Percentiles rank a stretch among this genome's conserved stretches.
Evolutionary conservation across 1,140 invertebrate genomes (phyloP).

Genomic region (Drosophila dunni): DNA sequence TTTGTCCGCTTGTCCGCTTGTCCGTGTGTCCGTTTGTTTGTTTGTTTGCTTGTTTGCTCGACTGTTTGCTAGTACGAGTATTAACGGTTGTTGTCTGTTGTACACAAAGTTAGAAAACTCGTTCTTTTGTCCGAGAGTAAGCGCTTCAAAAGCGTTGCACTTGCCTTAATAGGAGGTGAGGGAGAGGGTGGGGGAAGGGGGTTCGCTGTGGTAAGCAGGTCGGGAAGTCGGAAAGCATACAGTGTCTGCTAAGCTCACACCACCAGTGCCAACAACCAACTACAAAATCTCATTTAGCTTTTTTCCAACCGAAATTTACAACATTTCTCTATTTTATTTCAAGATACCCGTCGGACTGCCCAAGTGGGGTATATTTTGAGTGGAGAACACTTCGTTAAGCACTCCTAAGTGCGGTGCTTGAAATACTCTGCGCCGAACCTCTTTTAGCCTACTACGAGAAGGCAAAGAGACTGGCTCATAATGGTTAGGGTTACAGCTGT

Average conservation of each 20-base stretch:
- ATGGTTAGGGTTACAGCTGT: too few relatives aligned
- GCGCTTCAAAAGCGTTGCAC: conserved; percentile 17
- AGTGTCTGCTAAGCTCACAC: conserved; percentile 20
- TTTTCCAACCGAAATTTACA: conserved; percentile 30
- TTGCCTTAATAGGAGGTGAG: not conserved
- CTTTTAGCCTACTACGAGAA: too few relatives aligned
- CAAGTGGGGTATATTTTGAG: too few relatives aligned
- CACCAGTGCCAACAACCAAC: not conserved
- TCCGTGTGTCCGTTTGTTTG: not conserved
- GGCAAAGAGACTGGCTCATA: too few relatives aligned
- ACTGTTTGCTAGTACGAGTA: not conserved
- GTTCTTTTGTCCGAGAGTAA: conserved; percentile 1
- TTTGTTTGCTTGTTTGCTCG: not conserved
- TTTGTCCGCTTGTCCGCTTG: not conserved
- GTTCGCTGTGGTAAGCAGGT: not conserved
- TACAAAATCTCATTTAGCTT: conserved; percentile 43
- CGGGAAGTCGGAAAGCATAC: not conserved
- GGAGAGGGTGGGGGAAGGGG: not conserved
- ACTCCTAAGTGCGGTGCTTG: too few relatives aligned
- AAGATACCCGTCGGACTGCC: too few relatives aligned
- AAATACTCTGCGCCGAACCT: too few relatives aligned
- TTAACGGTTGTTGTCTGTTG: not conserved
- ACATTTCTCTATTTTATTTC: not conserved
- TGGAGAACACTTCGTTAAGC: too few relatives aligned
- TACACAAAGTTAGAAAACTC: conserved; percentile 30